Evolutionary conservation across 2,797 vertebrate species (phyloP), one percentile per base, ranked within the genome.

Genomic region (Trachurus trachurus): DNA sequence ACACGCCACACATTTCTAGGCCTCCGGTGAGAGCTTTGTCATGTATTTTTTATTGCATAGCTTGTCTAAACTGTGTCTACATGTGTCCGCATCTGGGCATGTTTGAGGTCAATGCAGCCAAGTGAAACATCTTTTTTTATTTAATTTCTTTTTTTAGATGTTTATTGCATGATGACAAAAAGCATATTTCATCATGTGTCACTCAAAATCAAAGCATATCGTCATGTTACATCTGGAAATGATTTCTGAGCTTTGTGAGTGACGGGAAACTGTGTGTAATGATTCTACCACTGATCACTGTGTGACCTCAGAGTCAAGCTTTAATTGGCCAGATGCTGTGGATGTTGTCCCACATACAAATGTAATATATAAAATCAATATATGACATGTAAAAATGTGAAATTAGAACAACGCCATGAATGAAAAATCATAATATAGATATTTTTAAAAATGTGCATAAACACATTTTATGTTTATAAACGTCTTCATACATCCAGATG

Each of bases 1-100:
- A 50, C 17, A 64, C 60, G 65, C 17, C 13, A 22, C 22, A 67
- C 17, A 45, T 52, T 74, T 57, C 56, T 4, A n/a, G 39, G 9
- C 26, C 70, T 31, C 17, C 72, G 58, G 49, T 21, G 45, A 69
- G 44, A 66, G 67, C 64, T 68, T 29, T 58, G 58, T 56, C 39
- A 50, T 71, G 42, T 76, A 54, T 68, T 62, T 82, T 78, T 73
- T 45, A 69, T 66, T 50, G 40, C 16, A 29, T 26, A 16, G 37
- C 12, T 70, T n/a, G 70, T 67, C 54, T 22, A 61, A 67, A 68
- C 21, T 66, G 45, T 42, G 47, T 61, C 60, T 47, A 57, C 61
- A 60, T n/a, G 44, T 34, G 57, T 65, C 15, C 37, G 57, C 31
- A 67, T 61, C 9, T 31, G 59, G 7, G 17, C 17, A 37, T 26